phyloP scores from a whole-genome alignment of 2,888 invertebrate genomes.

The Pristionchus mayeri region DNA sequence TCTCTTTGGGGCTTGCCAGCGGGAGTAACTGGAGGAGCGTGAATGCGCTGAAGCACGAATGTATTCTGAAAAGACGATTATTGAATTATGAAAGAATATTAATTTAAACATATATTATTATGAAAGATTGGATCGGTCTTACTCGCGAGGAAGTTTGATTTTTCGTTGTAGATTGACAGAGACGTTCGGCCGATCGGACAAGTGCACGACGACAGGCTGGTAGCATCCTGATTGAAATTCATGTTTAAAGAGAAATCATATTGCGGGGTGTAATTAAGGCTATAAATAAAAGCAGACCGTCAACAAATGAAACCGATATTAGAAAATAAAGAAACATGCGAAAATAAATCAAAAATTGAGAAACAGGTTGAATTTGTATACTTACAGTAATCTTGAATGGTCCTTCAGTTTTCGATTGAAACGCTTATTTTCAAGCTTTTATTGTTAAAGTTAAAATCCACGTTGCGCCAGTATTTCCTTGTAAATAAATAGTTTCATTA shows the following conservation, averaged over 20 bases:
- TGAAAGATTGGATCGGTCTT: background rate
- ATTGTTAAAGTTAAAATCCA: no score
- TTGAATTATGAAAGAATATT: background rate
- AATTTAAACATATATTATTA: background rate
- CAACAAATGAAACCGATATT: no score
- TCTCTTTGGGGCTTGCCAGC: slow-evolving; percentile 65
- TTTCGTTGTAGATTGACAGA: slow-evolving; percentile 5
- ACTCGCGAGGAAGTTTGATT: slow-evolving; percentile 7
- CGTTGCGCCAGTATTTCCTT: no score
- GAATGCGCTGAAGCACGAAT: slow-evolving; percentile 66
- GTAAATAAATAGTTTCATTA: background rate
- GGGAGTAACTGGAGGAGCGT: slow-evolving; percentile 65
- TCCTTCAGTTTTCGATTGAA: background rate
- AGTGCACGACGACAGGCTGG: slow-evolving; percentile 13
- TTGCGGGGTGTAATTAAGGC: no score
- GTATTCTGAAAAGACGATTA: slow-evolving; percentile 58
- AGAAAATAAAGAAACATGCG: no score
- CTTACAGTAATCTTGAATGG: background rate
- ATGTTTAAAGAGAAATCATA: no score
- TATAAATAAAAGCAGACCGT: no score
- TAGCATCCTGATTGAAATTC: slow-evolving; percentile 43
- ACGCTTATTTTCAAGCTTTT: background rate
- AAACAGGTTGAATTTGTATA: background rate
- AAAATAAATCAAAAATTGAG: background rate
- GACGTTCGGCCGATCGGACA: slow-evolving; percentile 16